phyloP scores from a whole-genome alignment of 2,888 invertebrate genomes.

The Epiblema foenella region DNA sequence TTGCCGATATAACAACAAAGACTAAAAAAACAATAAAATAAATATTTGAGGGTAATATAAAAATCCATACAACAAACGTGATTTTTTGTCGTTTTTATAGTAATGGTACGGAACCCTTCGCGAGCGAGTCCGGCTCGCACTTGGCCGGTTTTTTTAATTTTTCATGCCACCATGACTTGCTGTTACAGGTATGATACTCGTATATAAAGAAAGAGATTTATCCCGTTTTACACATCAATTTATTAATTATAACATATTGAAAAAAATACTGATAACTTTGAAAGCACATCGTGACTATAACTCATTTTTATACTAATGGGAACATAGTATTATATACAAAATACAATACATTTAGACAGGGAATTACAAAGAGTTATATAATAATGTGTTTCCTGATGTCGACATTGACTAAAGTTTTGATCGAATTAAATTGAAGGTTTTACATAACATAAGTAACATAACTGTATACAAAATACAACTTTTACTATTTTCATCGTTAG shows the following conservation, averaged over 20 bases:
- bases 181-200: background rate
- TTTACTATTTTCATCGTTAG: too few species aligned
- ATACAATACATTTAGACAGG: background rate
- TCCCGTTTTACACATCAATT: background rate
- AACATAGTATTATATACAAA: background rate
- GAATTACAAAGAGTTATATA: background rate
- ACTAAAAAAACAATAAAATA: too few species aligned
- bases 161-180: background rate
- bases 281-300: background rate
- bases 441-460: background rate
- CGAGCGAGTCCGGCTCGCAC: too few species aligned
- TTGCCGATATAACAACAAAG: too few species aligned
- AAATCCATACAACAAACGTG: too few species aligned
- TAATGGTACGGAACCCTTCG: too few species aligned
- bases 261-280: background rate
- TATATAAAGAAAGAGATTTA: background rate
- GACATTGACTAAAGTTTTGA: background rate
- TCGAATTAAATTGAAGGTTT: background rate
- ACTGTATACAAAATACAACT: background rate
- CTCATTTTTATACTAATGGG: too few species aligned
- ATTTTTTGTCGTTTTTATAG: too few species aligned
- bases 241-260: conserved; percentile 17
- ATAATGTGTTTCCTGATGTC: background rate
- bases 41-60: too few species aligned
- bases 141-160: background rate